Conservation (phyloP, 1,140 invertebrate genomes). For the Phthorimaea operculella region DNA sequence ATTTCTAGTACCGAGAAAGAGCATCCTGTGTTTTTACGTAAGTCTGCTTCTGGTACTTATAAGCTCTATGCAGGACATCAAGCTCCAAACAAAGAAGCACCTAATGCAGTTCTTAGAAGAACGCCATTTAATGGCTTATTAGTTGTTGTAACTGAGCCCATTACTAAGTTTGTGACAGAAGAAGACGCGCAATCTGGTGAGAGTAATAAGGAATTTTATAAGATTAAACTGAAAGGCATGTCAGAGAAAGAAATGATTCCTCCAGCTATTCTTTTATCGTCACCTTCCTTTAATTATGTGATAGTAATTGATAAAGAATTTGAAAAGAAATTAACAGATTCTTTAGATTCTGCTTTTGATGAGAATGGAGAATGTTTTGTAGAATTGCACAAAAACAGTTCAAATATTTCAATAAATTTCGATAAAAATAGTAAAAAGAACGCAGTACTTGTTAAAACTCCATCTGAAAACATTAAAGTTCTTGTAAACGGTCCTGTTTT, state of each 20-base stretch:
- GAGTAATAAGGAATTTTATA: too few relatives aligned
- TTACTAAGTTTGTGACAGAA: not conserved
- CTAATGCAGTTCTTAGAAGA: constrained; percentile 20
- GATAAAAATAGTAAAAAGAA: constrained; percentile 21
- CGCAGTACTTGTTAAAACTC: constrained; percentile 31
- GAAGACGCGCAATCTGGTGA: not conserved
- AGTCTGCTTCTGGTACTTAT: constrained; percentile 9
- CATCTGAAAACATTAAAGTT: constrained; percentile 39
- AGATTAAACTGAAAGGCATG: not conserved
- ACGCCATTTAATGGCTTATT: constrained; percentile 12
- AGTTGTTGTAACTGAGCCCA: constrained; percentile 12
- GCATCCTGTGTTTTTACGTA: constrained; percentile 12
- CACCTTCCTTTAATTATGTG: constrained; percentile 31
- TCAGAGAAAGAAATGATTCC: constrained; percentile 13
- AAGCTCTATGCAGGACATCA: not conserved
- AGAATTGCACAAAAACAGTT: constrained; percentile 23
- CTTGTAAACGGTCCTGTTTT: constrained; percentile 14
- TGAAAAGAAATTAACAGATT: constrained; percentile 26
- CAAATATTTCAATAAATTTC: constrained; percentile 29
- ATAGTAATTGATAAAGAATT: constrained; percentile 47
- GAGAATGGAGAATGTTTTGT: constrained; percentile 21
- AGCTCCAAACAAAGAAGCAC: constrained; percentile 1
- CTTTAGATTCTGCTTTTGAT: constrained; percentile 21
- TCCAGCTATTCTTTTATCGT: constrained; percentile 27
- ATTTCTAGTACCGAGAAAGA: constrained; percentile 3